Evolutionary conservation across 2,113 vertebrate species (phyloP).

Genomic region (Saiga tatarica): DNA sequence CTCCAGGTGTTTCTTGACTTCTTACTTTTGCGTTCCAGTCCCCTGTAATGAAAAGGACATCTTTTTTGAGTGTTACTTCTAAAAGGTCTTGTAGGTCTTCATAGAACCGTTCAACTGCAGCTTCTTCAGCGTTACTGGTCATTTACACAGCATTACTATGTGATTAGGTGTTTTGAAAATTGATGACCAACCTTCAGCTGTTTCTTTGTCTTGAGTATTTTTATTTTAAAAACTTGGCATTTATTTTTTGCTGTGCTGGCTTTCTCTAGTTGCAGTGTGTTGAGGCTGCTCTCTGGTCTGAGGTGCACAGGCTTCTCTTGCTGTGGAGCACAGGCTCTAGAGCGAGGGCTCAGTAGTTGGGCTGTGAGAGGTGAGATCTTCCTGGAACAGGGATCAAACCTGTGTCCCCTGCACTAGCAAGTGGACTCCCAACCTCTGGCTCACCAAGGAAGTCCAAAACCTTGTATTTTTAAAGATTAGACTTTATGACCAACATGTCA

Average conservation of each 20-base stretch:
- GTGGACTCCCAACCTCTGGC: neutral
- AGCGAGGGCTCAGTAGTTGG: neutral
- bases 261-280: neutral
- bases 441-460: neutral
- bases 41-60: neutral
- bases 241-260: neutral
- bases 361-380: neutral
- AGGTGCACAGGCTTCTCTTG: neutral
- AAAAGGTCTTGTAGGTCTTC: too few relatives aligned
- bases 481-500: conserved; percentile 13
- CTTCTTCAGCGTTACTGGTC: neutral
- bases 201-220: neutral
- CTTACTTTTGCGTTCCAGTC: neutral
- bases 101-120: neutral
- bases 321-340: neutral
- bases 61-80: too few relatives aligned
- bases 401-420: neutral
- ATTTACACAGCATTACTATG: neutral
- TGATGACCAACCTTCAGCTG: neutral
- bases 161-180: neutral
- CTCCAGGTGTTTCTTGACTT: neutral
- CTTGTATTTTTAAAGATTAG: neutral
- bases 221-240: neutral
- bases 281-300: neutral
- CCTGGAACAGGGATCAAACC: neutral